Evolutionary conservation across 2,888 invertebrate genomes (phyloP).

Genomic region (Linnaemya vulpina): DNA sequence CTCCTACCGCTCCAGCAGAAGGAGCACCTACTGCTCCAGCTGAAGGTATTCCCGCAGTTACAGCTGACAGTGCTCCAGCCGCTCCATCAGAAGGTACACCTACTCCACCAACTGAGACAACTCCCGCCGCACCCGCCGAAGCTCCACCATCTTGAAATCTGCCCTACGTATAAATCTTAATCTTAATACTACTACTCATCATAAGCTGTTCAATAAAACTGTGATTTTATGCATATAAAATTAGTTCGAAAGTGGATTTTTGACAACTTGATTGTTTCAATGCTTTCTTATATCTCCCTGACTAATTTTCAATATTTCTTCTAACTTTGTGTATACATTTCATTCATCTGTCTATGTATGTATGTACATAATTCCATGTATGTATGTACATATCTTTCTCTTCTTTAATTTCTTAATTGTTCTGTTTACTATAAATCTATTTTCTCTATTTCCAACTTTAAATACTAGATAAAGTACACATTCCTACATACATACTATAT

Average conservation of each 20-base stretch:
- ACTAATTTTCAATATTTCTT: slow-evolving; percentile 57
- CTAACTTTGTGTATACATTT: slow-evolving; percentile 19
- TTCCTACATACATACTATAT: too few species aligned
- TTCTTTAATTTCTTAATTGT: neutral
- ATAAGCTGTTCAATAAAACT: slow-evolving; percentile 60
- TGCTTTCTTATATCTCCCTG: neutral
- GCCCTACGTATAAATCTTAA: neutral
- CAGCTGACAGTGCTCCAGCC: slow-evolving; percentile 25
- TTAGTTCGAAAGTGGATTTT: slow-evolving; percentile 7
- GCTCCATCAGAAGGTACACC: slow-evolving; percentile 68
- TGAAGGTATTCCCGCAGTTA: slow-evolving; percentile 69
- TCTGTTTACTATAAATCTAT: neutral
- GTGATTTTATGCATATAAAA: slow-evolving; percentile 60
- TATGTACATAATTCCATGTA: too few species aligned
- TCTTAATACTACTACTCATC: neutral
- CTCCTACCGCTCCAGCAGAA: slow-evolving; percentile 61
- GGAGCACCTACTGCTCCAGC: slow-evolving; percentile 66
- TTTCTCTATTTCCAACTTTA: slow-evolving; percentile 2
- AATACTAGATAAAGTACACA: neutral
- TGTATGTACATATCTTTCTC: neutral
- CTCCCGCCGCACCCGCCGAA: slow-evolving; percentile 52
- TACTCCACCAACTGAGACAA: slow-evolving; percentile 66
- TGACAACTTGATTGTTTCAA: neutral
- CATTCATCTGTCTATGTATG: neutral
- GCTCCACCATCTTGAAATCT: slow-evolving; percentile 73